Conservation (phyloP, 2,113 vertebrate genomes). For the Pipa parva region DNA sequence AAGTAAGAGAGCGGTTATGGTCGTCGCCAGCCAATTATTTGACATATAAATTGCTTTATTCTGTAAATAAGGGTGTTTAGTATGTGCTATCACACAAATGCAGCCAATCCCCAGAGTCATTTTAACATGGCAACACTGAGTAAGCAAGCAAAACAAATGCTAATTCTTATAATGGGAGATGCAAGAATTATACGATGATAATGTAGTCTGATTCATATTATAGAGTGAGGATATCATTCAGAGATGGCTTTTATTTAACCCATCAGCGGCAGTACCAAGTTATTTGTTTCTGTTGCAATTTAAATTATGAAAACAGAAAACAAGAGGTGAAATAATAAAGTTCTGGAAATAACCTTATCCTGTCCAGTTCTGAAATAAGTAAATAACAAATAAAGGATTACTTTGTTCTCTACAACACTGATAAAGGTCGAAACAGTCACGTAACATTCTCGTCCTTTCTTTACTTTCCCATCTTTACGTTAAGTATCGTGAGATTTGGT, state of each 20-base stretch:
- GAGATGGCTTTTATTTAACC: background rate
- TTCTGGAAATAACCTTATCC: background rate
- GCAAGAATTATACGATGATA: background rate
- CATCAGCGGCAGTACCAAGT: background rate
- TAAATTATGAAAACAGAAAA: too few relatives aligned
- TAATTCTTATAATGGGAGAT: background rate
- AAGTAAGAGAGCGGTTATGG: conserved; percentile 31
- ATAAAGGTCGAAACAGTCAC: too few relatives aligned
- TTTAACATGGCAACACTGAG: conserved; percentile 14
- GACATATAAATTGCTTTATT: conserved; percentile 42
- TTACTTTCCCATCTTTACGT: too few relatives aligned
- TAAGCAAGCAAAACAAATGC: conserved; percentile 21
- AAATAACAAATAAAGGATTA: too few relatives aligned
- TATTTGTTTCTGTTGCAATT: background rate
- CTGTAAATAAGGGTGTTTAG: conserved; percentile 37
- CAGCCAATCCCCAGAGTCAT: conserved; percentile 38
- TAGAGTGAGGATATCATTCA: background rate
- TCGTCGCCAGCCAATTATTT: conserved; percentile 38
- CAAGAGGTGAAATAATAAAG: background rate
- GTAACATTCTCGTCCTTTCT: too few relatives aligned
- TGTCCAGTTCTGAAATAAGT: too few relatives aligned
- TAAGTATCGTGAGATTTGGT: too few relatives aligned
- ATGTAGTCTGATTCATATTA: background rate
- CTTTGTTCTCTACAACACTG: too few relatives aligned
- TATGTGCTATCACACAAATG: conserved; percentile 32